These are phyloP conservation scores for Dysmachus trigonus DNA, from an alignment of 2,888 invertebrate species.

Conservation along the genomic window DNA sequence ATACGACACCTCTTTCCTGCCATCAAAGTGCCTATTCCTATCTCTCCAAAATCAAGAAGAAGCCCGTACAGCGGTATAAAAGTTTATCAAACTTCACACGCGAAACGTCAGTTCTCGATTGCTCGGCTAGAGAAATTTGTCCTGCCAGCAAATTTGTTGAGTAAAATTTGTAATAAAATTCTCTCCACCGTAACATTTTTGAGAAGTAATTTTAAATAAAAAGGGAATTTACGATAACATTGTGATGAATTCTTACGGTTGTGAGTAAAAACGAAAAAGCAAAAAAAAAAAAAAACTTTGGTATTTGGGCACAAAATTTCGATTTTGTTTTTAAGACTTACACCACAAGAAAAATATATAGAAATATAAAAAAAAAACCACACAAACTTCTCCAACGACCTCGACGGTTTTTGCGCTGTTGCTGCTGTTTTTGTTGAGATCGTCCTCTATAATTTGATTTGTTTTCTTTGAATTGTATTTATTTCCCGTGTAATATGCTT, in stretches of 20 bases:
- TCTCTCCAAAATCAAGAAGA: not conserved
- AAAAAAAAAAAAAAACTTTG: conserved; percentile 28
- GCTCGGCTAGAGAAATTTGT: not conserved
- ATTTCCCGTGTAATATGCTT: conserved; percentile 33
- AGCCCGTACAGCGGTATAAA: not conserved
- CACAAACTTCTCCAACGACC: not conserved
- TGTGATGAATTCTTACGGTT: conserved; percentile 44
- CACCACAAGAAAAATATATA: conserved; percentile 5
- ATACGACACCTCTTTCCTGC: not conserved
- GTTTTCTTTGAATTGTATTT: conserved; percentile 1
- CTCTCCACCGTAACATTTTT: not conserved
- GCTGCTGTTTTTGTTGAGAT: conserved; percentile 18
- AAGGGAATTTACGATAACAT: not conserved
- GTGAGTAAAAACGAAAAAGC: conserved; percentile 37
- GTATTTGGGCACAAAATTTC: conserved; percentile 38
- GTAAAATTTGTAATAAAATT: not conserved
- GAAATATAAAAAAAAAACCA: not conserved
- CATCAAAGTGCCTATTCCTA: not conserved
- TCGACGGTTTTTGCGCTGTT: not conserved
- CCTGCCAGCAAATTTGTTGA: not conserved
- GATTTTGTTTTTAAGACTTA: conserved; percentile 3
- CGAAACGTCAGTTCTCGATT: not conserved
- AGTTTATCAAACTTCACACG: not conserved
- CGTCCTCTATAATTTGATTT: not conserved
- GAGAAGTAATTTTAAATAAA: not conserved